Evolutionary conservation across 2,888 invertebrate species (phyloP).

Genomic region (Synanthedon vespiformis): DNA sequence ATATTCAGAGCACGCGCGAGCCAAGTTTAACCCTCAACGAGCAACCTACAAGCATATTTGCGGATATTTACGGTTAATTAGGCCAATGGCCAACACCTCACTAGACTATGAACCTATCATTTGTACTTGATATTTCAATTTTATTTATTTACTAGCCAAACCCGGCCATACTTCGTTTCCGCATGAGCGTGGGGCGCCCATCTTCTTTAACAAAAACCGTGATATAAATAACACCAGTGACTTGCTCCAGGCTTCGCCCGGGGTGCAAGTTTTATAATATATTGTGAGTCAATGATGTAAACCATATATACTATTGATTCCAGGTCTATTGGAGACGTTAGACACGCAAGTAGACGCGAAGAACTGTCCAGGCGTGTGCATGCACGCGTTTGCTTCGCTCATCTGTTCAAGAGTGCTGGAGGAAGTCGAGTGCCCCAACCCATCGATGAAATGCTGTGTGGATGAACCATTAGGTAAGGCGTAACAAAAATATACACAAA

Average conservation of each 20-base stretch:
- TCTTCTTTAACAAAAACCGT: too few species aligned
- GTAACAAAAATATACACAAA: too few species aligned
- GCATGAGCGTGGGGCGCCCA: too few species aligned
- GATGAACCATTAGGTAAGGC: slow-evolving; percentile 76
- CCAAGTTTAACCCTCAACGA: neutral
- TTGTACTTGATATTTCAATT: too few species aligned
- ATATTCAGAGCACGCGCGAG: neutral
- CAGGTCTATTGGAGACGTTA: slow-evolving; percentile 86
- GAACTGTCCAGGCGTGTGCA: slow-evolving; percentile 90
- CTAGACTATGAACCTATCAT: neutral
- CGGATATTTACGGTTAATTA: neutral
- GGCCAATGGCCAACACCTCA: neutral
- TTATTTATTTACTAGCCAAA: too few species aligned
- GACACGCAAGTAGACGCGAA: slow-evolving; percentile 87
- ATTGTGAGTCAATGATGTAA: too few species aligned
- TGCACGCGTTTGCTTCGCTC: slow-evolving; percentile 85
- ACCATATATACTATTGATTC: neutral
- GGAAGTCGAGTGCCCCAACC: slow-evolving; percentile 82
- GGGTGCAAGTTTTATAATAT: too few species aligned
- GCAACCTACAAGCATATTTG: neutral
- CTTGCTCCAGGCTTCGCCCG: too few species aligned
- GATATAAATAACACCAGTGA: too few species aligned
- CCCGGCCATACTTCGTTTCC: too few species aligned
- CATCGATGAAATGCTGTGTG: slow-evolving; percentile 87
- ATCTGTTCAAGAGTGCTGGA: slow-evolving; percentile 89